Conservation (phyloP, 2,888 invertebrate species). For the Agapetus fuscipes region DNA sequence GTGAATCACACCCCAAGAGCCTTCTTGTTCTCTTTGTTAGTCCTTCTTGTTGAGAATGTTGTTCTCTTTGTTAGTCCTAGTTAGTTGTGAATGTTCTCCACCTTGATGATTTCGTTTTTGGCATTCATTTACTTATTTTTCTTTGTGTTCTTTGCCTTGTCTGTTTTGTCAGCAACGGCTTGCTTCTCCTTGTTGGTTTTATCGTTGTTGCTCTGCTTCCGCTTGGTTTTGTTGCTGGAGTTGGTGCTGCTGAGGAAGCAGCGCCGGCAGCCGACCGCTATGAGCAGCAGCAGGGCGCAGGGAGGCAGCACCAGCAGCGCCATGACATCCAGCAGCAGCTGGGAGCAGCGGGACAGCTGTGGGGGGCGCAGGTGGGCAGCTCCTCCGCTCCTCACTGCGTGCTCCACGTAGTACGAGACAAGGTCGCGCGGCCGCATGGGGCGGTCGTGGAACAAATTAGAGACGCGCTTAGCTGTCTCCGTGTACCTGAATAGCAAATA, state of each 20-base stretch:
- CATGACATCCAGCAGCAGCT: constrained; percentile 15
- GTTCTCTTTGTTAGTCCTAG: too few species aligned
- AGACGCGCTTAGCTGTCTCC: constrained; percentile 10
- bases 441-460: constrained; percentile 14
- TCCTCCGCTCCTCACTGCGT: constrained; percentile 16
- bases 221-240: not conserved
- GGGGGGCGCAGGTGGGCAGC: constrained; percentile 15
- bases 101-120: too few species aligned
- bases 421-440: constrained; percentile 16
- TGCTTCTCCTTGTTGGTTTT: too few species aligned
- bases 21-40: too few species aligned
- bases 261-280: not conserved
- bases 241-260: not conserved
- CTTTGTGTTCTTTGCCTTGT: too few species aligned
- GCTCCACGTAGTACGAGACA: constrained; percentile 13
- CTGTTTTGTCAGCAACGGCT: too few species aligned
- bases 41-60: too few species aligned
- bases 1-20: too few species aligned
- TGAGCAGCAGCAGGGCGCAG: not conserved
- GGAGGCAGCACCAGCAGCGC: constrained; percentile 6
- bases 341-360: constrained; percentile 2
- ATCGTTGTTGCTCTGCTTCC: not conserved
- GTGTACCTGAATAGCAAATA: constrained; percentile 12
- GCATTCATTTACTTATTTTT: too few species aligned
- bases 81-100: too few species aligned